Evolutionary conservation across 1,140 invertebrate genomes (phyloP).

Genomic region (Acromyrmex echinatior): DNA sequence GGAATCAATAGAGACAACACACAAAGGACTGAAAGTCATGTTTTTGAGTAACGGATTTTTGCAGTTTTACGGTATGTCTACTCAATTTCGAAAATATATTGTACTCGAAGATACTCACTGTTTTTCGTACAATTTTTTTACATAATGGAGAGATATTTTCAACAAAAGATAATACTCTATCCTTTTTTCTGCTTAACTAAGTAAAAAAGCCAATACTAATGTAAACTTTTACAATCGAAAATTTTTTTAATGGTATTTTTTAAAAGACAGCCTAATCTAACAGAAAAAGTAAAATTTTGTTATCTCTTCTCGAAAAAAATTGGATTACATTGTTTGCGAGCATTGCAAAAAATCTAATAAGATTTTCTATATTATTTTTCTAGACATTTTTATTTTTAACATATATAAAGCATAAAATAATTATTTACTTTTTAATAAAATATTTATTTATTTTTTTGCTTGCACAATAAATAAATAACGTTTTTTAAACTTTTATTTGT

Average conservation of each 20-base stretch:
- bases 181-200: background rate
- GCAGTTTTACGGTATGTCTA: slow-evolving; percentile 29
- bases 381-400: background rate
- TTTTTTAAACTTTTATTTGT: background rate
- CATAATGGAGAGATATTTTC: slow-evolving; percentile 17
- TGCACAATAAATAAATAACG: background rate
- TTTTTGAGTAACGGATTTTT: slow-evolving; percentile 60
- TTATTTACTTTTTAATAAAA: too few relatives aligned
- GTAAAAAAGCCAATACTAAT: slow-evolving; percentile 43
- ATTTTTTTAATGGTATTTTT: slow-evolving; percentile 64
- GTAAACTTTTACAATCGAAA: slow-evolving; percentile 26
- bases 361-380: background rate
- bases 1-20: background rate
- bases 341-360: background rate
- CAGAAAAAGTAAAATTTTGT: background rate
- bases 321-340: slow-evolving; percentile 26
- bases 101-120: background rate
- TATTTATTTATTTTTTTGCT: too few relatives aligned
- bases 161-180: background rate
- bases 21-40: slow-evolving; percentile 42
- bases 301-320: slow-evolving; percentile 29
- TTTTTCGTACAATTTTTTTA: slow-evolving; percentile 57
- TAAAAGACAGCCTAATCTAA: background rate
- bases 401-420: background rate
- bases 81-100: slow-evolving; percentile 61